Percentiles rank a stretch among this genome's conserved stretches.
These are phyloP conservation scores for Oscheius onirici DNA, from an alignment of 2,888 invertebrate species.

Conservation along the genomic window DNA sequence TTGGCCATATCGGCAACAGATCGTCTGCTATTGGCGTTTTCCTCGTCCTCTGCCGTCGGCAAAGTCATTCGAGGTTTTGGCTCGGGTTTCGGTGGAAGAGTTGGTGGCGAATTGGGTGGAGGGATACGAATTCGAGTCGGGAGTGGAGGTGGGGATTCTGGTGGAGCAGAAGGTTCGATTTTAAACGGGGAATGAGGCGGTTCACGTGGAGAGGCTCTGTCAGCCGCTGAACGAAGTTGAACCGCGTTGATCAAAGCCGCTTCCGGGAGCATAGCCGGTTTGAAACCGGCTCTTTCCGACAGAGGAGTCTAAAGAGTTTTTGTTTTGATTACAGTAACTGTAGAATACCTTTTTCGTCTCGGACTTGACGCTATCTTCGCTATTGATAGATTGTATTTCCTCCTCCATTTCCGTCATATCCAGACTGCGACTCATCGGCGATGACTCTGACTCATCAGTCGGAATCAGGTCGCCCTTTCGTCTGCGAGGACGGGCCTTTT, in stretches of 20 bases:
- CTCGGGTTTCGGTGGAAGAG: slow-evolving; percentile 53
- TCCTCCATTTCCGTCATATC: slow-evolving; percentile 30
- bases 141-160: slow-evolving; percentile 46
- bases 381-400: slow-evolving; percentile 21
- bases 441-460: slow-evolving; percentile 19
- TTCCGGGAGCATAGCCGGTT: slow-evolving; percentile 55
- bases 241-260: slow-evolving; percentile 35
- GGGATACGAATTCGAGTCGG: slow-evolving; percentile 42
- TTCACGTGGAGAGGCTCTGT: slow-evolving; percentile 31
- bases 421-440: slow-evolving; percentile 18
- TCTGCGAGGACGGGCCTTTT: slow-evolving; percentile 51
- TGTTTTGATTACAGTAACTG: neutral
- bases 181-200: slow-evolving; percentile 36
- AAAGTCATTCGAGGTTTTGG: slow-evolving; percentile 34
- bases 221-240: slow-evolving; percentile 42
- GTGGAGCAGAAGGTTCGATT: slow-evolving; percentile 14
- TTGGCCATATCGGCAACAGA: slow-evolving; percentile 62
- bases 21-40: slow-evolving; percentile 53
- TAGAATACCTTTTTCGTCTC: slow-evolving; percentile 19
- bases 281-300: slow-evolving; percentile 30
- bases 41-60: slow-evolving; percentile 44
- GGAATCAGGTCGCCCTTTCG: slow-evolving; percentile 23
- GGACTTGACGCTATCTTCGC: slow-evolving; percentile 12
- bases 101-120: slow-evolving; percentile 36
- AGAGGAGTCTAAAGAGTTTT: slow-evolving; percentile 23